A percentile compares a stretch with the other conserved stretches of the same genome.
Evolutionary conservation across 2,113 vertebrate species (phyloP).

Genomic region (Vombatus ursinus): DNA sequence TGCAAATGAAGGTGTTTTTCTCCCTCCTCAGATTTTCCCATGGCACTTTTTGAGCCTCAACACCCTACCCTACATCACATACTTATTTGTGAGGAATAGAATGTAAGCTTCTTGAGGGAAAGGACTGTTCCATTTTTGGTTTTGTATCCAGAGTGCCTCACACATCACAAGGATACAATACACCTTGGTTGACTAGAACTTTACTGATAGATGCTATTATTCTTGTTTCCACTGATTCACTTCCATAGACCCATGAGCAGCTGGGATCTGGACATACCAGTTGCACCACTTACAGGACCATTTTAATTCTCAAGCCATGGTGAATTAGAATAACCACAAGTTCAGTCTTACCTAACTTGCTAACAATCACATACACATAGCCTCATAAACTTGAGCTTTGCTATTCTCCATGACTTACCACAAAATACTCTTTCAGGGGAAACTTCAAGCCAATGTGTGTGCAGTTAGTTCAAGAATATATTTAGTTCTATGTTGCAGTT

Average conservation of each 20-base stretch:
- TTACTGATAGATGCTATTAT: neutral
- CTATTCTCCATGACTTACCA: neutral
- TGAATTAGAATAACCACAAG: neutral
- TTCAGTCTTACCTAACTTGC: neutral
- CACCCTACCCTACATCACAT: neutral
- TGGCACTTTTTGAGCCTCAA: neutral
- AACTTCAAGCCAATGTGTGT: neutral
- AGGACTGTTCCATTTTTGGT: neutral
- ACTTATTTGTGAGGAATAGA: neutral
- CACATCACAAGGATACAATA: neutral
- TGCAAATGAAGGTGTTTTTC: neutral
- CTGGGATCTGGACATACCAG: neutral
- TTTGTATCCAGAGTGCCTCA: neutral
- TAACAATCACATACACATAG: neutral
- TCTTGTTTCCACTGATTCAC: neutral
- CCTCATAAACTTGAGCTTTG: neutral
- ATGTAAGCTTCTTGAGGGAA: neutral
- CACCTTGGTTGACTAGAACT: neutral
- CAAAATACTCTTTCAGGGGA: neutral
- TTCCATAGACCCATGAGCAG: neutral
- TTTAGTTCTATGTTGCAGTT: neutral
- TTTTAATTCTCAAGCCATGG: neutral
- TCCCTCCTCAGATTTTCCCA: neutral
- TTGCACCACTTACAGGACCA: neutral
- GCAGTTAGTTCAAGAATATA: neutral